A percentile compares a stretch with the other conserved stretches of the same genome.
Conservation (phyloP, 1,140 invertebrate genomes). For the Lepidurus couesii region DNA sequence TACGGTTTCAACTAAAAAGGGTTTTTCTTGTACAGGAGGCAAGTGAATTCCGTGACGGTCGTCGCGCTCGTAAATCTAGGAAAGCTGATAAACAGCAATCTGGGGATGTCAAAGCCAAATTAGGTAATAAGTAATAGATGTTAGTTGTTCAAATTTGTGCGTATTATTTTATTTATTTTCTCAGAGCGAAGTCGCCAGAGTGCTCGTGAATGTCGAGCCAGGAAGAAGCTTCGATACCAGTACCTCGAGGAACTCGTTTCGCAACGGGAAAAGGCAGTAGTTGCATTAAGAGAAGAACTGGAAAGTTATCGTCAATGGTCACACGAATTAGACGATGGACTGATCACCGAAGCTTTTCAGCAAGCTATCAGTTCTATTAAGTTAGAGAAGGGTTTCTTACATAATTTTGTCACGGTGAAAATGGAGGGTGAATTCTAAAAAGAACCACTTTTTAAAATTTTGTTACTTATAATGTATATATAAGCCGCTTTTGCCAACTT, state of each 20-base stretch:
- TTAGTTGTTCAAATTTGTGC: background rate
- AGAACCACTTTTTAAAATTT: background rate
- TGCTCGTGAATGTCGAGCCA: conserved; percentile 89
- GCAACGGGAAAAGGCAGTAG: conserved; percentile 88
- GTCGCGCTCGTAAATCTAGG: background rate
- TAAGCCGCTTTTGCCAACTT: background rate
- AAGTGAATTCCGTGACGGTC: background rate
- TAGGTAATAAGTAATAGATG: background rate
- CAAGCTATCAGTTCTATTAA: conserved; percentile 38
- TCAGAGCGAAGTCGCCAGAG: conserved; percentile 90
- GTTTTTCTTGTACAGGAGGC: background rate
- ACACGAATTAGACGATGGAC: conserved; percentile 68
- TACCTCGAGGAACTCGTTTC: conserved; percentile 93
- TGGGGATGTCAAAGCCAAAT: conserved; percentile 6
- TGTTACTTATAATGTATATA: background rate
- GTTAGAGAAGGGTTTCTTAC: background rate
- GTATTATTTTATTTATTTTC: background rate
- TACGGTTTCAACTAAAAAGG: background rate
- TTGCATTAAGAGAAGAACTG: conserved; percentile 79
- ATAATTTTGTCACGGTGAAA: background rate
- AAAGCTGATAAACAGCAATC: background rate
- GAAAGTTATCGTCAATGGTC: conserved; percentile 80
- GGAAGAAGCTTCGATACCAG: conserved; percentile 95
- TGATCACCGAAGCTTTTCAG: conserved; percentile 67
- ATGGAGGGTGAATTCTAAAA: background rate